Base-by-base conservation (phyloP, 2,113 vertebrate genomes). In the Cryptotis parvus region DNA sequence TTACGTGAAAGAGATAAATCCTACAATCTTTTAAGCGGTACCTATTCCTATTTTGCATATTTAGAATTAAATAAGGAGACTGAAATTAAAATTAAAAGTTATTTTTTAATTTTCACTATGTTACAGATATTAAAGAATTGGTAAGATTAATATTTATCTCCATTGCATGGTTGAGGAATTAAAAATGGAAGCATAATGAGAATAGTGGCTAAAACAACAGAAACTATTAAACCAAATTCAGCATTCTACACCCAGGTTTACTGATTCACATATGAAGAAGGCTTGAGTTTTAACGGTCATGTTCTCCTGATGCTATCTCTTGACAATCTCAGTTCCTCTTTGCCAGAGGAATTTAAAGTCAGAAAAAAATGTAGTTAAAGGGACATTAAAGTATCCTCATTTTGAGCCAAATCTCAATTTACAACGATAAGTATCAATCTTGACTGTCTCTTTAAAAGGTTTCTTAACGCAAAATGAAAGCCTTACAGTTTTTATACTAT, bases 381-480 rank as follows among this genome's bases (percentile, higher is more conserved):
- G 63, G 61, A 79, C n/a, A 83, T 10, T n/a, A 66, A 80, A 82
- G 12, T 55, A 39, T 29, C 22, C 41, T 79, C 22, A 79, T 41
- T 3, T 70, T 11, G 61, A 93, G 58, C 65, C 10, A 73, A 89
- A 89, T 65, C 87, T 89, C 68, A 90, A n/a, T 66, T 89, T 55
- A 75, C 43, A 26, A 49, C 72, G 61, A 75, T 37, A 37, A 39
- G 79, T 65, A 31, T 10, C 26, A 69, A 22, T 87, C 35, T 69
- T 79, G 45, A 92, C 15, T 65, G 24, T 61, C 33, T 74, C n/a
- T 58, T 93, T 41, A 69, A 87, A n/a, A 87, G 15, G 43, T 24
- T 75, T 87, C 73, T 82, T 18, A 80, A 84, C 33, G 65, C 72
- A 70, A 89, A 81, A 94, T 29, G 3, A 84, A 86, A 75, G 7